Evolutionary conservation across 2,888 invertebrate species (phyloP).

Genomic region (Marronus borbonicus): DNA sequence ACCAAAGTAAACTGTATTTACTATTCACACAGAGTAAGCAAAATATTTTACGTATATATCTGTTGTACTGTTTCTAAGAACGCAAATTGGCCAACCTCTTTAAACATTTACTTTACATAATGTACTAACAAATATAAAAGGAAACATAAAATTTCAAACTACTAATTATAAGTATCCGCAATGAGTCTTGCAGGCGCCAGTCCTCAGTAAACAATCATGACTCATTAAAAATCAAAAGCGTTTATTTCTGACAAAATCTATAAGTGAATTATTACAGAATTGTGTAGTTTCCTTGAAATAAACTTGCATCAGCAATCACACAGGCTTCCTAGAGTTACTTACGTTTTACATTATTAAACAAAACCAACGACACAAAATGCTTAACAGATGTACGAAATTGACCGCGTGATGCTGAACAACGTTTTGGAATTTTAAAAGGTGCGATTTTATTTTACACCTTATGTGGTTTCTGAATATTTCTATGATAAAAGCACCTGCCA

Average conservation of each 20-base stretch:
- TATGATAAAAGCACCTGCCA: conserved; percentile 43
- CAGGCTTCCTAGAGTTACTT: not conserved
- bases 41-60: not conserved
- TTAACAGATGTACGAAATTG: conserved; percentile 34
- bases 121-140: conserved; percentile 27
- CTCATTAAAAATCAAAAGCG: conserved; percentile 20
- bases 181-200: conserved; percentile 22
- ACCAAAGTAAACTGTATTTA: too few species aligned
- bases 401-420: conserved; percentile 28
- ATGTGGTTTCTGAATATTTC: conserved; percentile 19
- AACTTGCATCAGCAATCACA: not conserved
- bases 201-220: conserved; percentile 11
- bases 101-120: conserved; percentile 18
- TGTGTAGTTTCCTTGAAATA: not conserved
- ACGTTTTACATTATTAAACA: not conserved
- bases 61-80: not conserved
- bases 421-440: conserved; percentile 38
- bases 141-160: conserved; percentile 21
- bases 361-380: not conserved
- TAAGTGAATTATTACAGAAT: conserved; percentile 13
- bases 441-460: conserved; percentile 24
- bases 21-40: too few species aligned
- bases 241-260: conserved; percentile 4
- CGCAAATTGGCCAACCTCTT: conserved; percentile 4
- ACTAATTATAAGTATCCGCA: conserved; percentile 29